Evolutionary conservation across 2,888 invertebrate species (phyloP), one percentile per base, ranked within the genome.

Genomic region (Anodontia alba): DNA sequence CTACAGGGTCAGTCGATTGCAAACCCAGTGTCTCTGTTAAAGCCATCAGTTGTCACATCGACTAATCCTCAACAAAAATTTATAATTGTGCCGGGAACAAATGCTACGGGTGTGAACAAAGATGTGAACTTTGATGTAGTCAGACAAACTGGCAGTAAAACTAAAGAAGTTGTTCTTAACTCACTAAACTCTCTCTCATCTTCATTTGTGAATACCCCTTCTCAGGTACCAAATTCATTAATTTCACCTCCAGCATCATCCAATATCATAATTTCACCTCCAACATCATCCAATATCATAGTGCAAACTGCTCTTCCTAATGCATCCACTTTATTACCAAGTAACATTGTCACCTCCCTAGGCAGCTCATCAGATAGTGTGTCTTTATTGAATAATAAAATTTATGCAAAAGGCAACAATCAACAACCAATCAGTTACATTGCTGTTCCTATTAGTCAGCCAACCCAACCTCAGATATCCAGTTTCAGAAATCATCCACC

Each of bases 11-110:
- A 62, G 33, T 23, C 62, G 33, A 3, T 17, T 12, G 20, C 33
- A 5, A 17, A 33, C 20, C 33, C 31, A 20, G 62, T 62, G 3
- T 62, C 62, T 20, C 23, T 62, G 12, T 31, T 62, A 33, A 62
- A 62, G 33, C 33, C 31, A 17, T 33, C 33, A 23, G 33, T 17
- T 62, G 15, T 33, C 17, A 76, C 51, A 43, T 26, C 51, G 0
- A 29, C 33, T n/a, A 31, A 20, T 31, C 3, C 78, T 73, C 73
- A 80, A 69, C 80, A 85, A 73, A 85, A 85, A 71, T 73, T 79
- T 31, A 71, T 85, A 26, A 78, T 85, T 29, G 68, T 85, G 73
- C 80, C 83, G 76, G 85, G 80, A 74, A 74, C 57, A 29, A 81
- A 82, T 36, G 23, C 67, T 36, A 26, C 36, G 38, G 17, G 26